Conservation (phyloP, 2,888 invertebrate species). For the Sphaeridia pumilis region DNA sequence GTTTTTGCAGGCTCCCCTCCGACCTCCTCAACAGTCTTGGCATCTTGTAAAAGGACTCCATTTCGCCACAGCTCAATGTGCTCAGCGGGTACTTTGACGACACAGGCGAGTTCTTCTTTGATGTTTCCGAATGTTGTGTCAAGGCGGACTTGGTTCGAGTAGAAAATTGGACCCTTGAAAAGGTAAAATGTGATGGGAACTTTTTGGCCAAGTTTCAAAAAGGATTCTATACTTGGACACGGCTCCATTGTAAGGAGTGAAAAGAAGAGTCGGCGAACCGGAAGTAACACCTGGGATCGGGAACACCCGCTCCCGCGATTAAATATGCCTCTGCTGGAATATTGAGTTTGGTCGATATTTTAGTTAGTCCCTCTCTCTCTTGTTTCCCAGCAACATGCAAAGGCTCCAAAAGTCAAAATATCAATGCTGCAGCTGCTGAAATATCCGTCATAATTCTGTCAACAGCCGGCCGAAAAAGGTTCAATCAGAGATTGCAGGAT, state of each 20-base stretch:
- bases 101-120: slow-evolving; percentile 23
- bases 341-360: too few relatives aligned
- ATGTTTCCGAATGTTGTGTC: slow-evolving; percentile 26
- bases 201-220: slow-evolving; percentile 21
- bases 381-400: too few relatives aligned
- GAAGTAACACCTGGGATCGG: background rate
- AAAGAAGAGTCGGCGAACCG: too few relatives aligned
- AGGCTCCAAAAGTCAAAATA: too few relatives aligned
- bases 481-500: too few relatives aligned
- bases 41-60: slow-evolving; percentile 25
- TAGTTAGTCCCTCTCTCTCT: too few relatives aligned
- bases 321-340: too few relatives aligned
- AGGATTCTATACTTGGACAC: slow-evolving; percentile 31
- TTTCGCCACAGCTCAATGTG: slow-evolving; percentile 26
- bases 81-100: slow-evolving; percentile 28
- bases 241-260: too few relatives aligned
- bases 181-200: slow-evolving; percentile 24
- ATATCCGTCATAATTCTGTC: too few relatives aligned
- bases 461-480: too few relatives aligned
- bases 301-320: too few relatives aligned
- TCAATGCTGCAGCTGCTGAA: too few relatives aligned
- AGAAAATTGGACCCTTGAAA: slow-evolving; percentile 23
- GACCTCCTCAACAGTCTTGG: slow-evolving; percentile 22
- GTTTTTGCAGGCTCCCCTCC: slow-evolving; percentile 22
- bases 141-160: slow-evolving; percentile 27